Conservation (phyloP, 2,797 vertebrate genomes). For the Smutsia temminckii region DNA sequence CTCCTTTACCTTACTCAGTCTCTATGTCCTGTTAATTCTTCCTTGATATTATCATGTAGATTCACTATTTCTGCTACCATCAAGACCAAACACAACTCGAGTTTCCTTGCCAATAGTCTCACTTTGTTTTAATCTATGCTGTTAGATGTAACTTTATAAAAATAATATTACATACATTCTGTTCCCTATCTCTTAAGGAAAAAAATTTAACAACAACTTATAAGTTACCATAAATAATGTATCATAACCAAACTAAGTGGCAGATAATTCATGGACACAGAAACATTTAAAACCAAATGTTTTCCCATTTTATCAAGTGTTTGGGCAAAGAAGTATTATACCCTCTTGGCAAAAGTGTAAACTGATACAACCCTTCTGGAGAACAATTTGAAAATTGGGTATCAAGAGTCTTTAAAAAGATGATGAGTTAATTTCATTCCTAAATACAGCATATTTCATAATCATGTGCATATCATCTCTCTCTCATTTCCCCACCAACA, state of each 20-base stretch:
- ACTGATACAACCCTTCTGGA: not conserved
- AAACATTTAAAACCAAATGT: slow-evolving; percentile 39
- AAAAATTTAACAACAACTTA: slow-evolving; percentile 7
- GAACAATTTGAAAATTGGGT: not conserved
- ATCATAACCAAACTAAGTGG: not conserved
- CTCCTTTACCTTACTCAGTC: slow-evolving; percentile 5
- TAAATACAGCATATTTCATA: not conserved
- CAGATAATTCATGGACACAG: slow-evolving; percentile 11
- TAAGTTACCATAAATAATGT: slow-evolving; percentile 43
- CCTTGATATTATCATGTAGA: not conserved
- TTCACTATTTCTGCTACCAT: not conserved
- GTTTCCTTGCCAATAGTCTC: slow-evolving; percentile 40
- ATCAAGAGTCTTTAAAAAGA: not conserved
- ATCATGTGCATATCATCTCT: not conserved
- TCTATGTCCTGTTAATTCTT: not conserved
- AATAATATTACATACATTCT: slow-evolving; percentile 27
- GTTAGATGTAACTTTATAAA: slow-evolving; percentile 26
- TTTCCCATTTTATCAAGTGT: not conserved
- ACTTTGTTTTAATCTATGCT: slow-evolving; percentile 37
- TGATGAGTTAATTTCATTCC: not conserved
- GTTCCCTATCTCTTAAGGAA: not conserved
- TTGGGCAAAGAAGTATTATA: not conserved
- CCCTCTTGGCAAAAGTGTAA: not conserved
- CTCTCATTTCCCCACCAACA: not conserved
- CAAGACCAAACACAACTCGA: not conserved